These are phyloP conservation scores for Parnassius apollo DNA, from an alignment of 2,888 invertebrate genomes.

Conservation along the genomic window DNA sequence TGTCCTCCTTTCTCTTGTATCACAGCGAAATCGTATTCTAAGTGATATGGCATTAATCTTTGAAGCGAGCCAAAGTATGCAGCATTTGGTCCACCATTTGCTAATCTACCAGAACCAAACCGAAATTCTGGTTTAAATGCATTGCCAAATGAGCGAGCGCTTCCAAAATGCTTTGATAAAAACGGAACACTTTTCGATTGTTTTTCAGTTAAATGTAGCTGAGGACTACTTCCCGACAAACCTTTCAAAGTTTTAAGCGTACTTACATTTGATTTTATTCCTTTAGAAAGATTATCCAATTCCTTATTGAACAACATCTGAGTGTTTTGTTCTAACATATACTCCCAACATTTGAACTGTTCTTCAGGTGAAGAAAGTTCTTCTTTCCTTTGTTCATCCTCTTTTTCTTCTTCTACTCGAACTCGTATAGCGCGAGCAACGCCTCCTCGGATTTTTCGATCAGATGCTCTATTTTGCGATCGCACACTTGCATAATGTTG, in stretches of 20 bases:
- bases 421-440: conserved; percentile 84
- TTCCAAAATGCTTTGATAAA: conserved; percentile 88
- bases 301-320: conserved; percentile 94
- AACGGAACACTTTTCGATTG: conserved; percentile 76
- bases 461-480: conserved; percentile 63
- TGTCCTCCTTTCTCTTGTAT: conserved; percentile 88
- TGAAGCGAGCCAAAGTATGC: conserved; percentile 94
- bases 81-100: conserved; percentile 90
- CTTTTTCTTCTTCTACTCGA: conserved; percentile 83
- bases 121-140: conserved; percentile 81
- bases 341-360: conserved; percentile 96
- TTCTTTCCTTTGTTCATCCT: conserved; percentile 67
- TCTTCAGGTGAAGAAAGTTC: conserved; percentile 85
- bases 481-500: conserved; percentile 78
- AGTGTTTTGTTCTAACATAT: conserved; percentile 95
- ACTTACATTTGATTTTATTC: conserved; percentile 78
- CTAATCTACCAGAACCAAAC: conserved; percentile 81
- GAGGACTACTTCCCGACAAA: conserved; percentile 87
- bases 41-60: conserved; percentile 89
- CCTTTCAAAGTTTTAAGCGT: conserved; percentile 80
- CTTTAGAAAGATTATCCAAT: conserved; percentile 88
- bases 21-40: conserved; percentile 91
- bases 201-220: conserved; percentile 76
- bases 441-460: conserved; percentile 79
- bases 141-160: conserved; percentile 89